Conservation (phyloP, 1,140 invertebrate genomes). For the Aphidius gifuensis region DNA sequence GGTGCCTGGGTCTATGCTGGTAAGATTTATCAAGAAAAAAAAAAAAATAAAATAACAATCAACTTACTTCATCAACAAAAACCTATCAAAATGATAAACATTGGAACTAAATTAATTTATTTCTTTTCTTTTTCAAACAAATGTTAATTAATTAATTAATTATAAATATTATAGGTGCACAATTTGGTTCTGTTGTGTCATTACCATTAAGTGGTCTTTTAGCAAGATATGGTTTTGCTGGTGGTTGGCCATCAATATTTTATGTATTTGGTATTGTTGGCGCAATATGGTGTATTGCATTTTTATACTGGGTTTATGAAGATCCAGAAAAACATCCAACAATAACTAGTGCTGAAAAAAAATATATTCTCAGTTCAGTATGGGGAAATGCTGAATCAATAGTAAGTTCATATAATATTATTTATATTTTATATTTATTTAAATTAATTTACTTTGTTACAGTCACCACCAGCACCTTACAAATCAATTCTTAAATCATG, state of each 20-base stretch:
- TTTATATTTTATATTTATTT: slow-evolving; percentile 33
- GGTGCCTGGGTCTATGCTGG: slow-evolving; percentile 85
- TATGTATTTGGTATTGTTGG: slow-evolving; percentile 82
- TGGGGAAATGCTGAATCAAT: slow-evolving; percentile 71
- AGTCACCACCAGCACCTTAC: slow-evolving; percentile 84
- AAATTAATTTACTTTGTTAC: slow-evolving; percentile 24
- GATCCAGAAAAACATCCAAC: slow-evolving; percentile 76
- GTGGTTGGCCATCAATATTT: slow-evolving; percentile 85
- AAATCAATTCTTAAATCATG: slow-evolving; percentile 76
- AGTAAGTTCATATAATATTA: slow-evolving; percentile 49
- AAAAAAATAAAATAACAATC: not conserved
- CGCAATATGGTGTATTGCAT: slow-evolving; percentile 81
- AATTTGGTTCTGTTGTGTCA: slow-evolving; percentile 84
- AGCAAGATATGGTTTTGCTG: slow-evolving; percentile 68
- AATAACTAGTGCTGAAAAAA: slow-evolving; percentile 80
- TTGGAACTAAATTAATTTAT: slow-evolving; percentile 3
- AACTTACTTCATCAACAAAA: slow-evolving; percentile 1
- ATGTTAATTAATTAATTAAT: not conserved
- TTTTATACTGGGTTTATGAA: slow-evolving; percentile 76
- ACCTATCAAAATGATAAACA: slow-evolving; percentile 1
- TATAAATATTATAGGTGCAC: slow-evolving; percentile 61
- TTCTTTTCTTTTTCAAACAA: not conserved
- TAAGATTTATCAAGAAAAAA: slow-evolving; percentile 48
- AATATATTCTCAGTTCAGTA: slow-evolving; percentile 79
- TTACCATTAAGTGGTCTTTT: slow-evolving; percentile 80